Evolutionary conservation across 2,888 invertebrate species (phyloP).

Genomic region (Lottia gigantea): DNA sequence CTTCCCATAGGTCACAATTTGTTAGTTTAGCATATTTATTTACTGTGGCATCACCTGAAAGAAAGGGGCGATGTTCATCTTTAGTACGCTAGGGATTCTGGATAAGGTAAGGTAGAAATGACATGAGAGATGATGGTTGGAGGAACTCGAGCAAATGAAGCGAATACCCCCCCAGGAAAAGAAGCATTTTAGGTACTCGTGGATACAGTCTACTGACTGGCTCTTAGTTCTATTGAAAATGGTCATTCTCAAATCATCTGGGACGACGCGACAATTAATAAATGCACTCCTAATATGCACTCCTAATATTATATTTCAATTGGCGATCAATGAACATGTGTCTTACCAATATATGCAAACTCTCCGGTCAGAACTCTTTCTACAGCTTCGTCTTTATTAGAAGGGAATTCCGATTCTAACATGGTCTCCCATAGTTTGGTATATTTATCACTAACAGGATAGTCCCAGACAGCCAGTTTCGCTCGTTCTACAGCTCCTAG

Average conservation of each 20-base stretch:
- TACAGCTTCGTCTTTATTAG: conserved; percentile 82
- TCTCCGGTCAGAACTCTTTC: conserved; percentile 79
- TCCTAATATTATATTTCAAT: too few relatives aligned
- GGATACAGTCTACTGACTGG: too few relatives aligned
- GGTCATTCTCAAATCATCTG: too few relatives aligned
- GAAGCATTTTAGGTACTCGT: too few relatives aligned
- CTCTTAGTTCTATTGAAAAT: too few relatives aligned
- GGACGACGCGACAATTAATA: too few relatives aligned
- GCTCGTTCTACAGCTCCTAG: conserved; percentile 89
- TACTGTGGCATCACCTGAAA: conserved; percentile 87
- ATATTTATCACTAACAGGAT: conserved; percentile 97
- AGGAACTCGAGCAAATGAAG: too few relatives aligned
- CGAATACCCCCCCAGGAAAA: too few relatives aligned
- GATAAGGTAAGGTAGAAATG: too few relatives aligned
- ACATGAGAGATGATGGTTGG: too few relatives aligned
- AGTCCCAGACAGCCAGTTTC: conserved; percentile 97
- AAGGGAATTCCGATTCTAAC: conserved; percentile 85
- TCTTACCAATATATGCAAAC: conserved; percentile 85
- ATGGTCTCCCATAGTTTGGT: conserved; percentile 99
- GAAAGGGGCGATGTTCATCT: background rate
- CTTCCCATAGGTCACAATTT: conserved; percentile 88
- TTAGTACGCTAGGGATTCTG: too few relatives aligned
- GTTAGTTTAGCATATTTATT: conserved; percentile 84
- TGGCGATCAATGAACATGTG: background rate
- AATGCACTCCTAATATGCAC: too few relatives aligned